These are phyloP conservation scores for Yponomeuta sedellus DNA, from an alignment of 2,888 invertebrate species.

Conservation along the genomic window DNA sequence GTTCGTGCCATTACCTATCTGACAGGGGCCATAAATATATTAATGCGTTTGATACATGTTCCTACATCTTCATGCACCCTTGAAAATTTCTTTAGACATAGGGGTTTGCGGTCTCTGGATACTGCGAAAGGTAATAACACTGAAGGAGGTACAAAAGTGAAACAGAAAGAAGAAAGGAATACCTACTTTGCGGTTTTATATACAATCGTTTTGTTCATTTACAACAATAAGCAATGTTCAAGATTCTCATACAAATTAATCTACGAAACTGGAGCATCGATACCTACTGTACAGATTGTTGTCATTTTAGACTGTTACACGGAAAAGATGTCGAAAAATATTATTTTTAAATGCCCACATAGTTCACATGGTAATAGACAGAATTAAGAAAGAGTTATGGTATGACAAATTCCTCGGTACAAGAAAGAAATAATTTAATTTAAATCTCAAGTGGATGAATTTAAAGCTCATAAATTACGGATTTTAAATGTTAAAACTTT, in stretches of 20 bases:
- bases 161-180: no score
- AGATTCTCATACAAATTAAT: no score
- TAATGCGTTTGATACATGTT: conserved; percentile 53
- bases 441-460: conserved; percentile 51
- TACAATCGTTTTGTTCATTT: no score
- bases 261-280: no score
- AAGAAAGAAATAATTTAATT: conserved; percentile 30
- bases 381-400: background rate
- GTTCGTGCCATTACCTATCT: conserved; percentile 72
- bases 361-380: background rate
- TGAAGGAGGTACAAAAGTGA: no score
- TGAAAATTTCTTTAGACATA: background rate
- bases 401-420: conserved; percentile 9
- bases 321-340: no score
- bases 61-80: conserved; percentile 25
- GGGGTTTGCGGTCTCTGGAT: background rate
- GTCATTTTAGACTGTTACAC: no score
- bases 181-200: no score
- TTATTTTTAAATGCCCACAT: no score
- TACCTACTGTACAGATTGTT: no score
- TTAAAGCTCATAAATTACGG: conserved; percentile 63
- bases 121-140: background rate
- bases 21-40: conserved; percentile 70
- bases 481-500: conserved; percentile 49
- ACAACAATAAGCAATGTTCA: no score